Evolutionary conservation across 64 coral and sea anemone species (phyloP), one percentile per base, ranked within the genome.

Genomic region (Acropora tenuis): DNA sequence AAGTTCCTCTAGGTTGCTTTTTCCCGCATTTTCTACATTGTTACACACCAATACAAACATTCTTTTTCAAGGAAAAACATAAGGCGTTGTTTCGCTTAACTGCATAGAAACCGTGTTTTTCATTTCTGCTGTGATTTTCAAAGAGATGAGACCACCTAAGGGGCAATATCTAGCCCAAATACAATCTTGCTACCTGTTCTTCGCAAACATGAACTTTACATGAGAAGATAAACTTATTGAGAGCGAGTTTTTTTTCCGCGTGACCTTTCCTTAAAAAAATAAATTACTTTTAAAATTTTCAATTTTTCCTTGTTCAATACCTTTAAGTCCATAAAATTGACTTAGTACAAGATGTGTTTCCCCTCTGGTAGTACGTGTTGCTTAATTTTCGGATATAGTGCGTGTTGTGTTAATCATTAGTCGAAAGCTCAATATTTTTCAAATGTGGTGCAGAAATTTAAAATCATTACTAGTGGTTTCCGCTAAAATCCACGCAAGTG

Each of bases 401-500:
- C 73, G 73, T 75, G 73, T 75, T 48, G 48, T 78, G 10, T 6
- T 77, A 1, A 49, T 16, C 43, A 12, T 78, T 78, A 8, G 11
- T 46, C n/a, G 43, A 16, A 48, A 48, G 44, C 46, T 48, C 75
- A 78, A 78, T 78, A 78, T 78, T 78, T 48, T 5, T 48, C n/a
- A 49, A 78, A 78, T 78, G 15, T 47, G 15, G 75, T 16, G 75
- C 17, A 44, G 16, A 47, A 45, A n/a, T 4, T 3, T 47, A 13
- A 78, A 48, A 18, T 76, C 47, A 76, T 76, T 76, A 44, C 47
- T 10, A 44, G 45, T 15, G 46, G 75, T 78, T 78, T 78, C 75
- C 75, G 46, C 45, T 48, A 3, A 78, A 78, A 78, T 48, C 30
- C 75, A 78, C 75, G 75, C 75, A 78, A 47, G 45, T 46, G 49